phyloP scores from a whole-genome alignment of 2,113 vertebrate species.

The Ploceus nigricollis region DNA sequence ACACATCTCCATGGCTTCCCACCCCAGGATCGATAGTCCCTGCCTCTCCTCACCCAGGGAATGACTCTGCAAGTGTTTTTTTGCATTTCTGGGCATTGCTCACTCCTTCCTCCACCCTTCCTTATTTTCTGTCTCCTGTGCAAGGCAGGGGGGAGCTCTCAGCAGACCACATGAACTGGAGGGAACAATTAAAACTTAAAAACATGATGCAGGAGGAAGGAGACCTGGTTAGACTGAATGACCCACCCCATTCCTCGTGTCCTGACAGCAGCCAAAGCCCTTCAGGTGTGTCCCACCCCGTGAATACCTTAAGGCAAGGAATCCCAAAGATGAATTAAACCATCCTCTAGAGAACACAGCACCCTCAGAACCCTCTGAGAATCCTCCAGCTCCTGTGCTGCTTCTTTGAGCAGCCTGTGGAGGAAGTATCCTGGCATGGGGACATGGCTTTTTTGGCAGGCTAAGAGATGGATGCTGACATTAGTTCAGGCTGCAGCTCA shows the following conservation, averaged over 20 bases:
- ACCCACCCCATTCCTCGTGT: background rate
- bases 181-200: background rate
- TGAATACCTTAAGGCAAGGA: background rate
- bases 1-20: background rate
- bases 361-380: background rate
- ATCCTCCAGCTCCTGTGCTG: background rate
- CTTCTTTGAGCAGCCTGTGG: background rate
- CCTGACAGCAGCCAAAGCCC: background rate
- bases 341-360: background rate
- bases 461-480: background rate
- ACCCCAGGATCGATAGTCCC: background rate
- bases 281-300: background rate
- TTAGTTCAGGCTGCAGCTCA: background rate
- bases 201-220: background rate
- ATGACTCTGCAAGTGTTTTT: background rate
- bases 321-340: background rate
- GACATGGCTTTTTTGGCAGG: background rate
- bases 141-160: background rate
- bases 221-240: background rate
- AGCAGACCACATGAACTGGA: background rate
- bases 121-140: background rate
- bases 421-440: background rate
- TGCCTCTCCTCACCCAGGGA: background rate
- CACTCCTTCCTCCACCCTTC: background rate
- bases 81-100: background rate